phyloP scores from a whole-genome alignment of 2,797 vertebrate genomes.

The Sorex maritimensis region DNA sequence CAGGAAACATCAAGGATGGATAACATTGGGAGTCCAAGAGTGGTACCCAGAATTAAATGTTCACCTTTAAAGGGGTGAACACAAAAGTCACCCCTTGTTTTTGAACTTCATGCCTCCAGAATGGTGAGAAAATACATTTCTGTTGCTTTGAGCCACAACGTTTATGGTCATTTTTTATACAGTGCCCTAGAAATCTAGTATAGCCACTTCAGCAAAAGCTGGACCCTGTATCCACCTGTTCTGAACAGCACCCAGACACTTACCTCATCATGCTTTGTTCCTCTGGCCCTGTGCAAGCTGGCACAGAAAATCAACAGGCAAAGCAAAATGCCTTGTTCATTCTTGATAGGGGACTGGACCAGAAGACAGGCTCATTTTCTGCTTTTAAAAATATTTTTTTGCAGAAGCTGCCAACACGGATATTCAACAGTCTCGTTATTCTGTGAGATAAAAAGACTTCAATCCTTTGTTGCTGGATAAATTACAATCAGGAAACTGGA shows the following conservation, averaged over 20 bases:
- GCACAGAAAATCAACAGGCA: slow-evolving; percentile 60
- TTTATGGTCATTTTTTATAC: slow-evolving; percentile 19
- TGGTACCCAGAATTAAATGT: no score
- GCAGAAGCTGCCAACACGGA: slow-evolving; percentile 63
- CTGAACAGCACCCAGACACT: neutral
- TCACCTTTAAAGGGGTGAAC: no score
- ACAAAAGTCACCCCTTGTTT: neutral
- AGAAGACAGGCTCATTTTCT: slow-evolving; percentile 75
- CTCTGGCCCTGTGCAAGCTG: slow-evolving; percentile 9
- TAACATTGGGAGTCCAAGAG: no score
- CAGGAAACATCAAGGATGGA: neutral
- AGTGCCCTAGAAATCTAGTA: neutral
- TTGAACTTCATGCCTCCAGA: slow-evolving; percentile 28
- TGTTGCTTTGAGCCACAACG: neutral
- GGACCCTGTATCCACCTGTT: neutral
- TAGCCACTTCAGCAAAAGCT: neutral
- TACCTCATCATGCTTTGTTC: slow-evolving; percentile 4
- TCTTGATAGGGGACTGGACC: neutral
- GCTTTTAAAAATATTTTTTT: slow-evolving; percentile 64
- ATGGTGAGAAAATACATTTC: neutral
- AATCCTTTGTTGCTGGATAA: slow-evolving; percentile 15
- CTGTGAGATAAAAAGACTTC: slow-evolving; percentile 50
- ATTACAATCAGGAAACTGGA: slow-evolving; percentile 9
- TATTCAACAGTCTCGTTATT: slow-evolving; percentile 43
- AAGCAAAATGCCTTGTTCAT: slow-evolving; percentile 41